Evolutionary conservation across 2,888 invertebrate genomes (phyloP), one percentile per base, ranked within the genome.

Genomic region (Sinohyriopsis cumingii): DNA sequence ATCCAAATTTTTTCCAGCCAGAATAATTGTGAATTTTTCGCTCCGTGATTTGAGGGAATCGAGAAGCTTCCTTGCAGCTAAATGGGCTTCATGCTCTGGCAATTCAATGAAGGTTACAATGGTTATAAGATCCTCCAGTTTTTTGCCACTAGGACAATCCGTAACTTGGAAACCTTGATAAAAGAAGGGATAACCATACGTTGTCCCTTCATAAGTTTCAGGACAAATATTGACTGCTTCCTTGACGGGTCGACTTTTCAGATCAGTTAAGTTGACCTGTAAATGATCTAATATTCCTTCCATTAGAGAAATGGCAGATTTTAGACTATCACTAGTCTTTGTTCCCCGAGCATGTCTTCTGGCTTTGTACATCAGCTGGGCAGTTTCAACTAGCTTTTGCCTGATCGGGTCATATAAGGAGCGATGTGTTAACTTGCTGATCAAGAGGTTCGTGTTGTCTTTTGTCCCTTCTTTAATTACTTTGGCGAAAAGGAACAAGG

Each of bases 131-230:
- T 71, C 55, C 22, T 33, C 55, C 1, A 76, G 24, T 1, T 68
- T 60, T 54, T 65, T 69, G 9, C 60, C 65, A 57, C 70, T 60
- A 3, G 56, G 28, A 69, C 82, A 82, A 18, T 65, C 60, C 6
- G 60, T 66, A 4, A 55, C 59, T 72, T 79, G 78, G 65, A 79
- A 80, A 15, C 82, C 82, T 63, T 75, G 76, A 54, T 82, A 70
- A 59, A 74, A 82, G 62, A 75, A 79, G 4, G 82, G 81, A 63
- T 77, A 77, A 24, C 81, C 81, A 59, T 68, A 76, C 15, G 67
- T 63, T 20, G 76, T 71, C 22, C 80, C 81, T 55, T 71, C 77
- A 62, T 69, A 82, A 18, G 67, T 66, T 70, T 82, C 82, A 15
- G 73, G 71, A 62, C 82, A 81, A 20, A 81, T 73, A 65, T 65